Base-by-base conservation (phyloP, 2,797 vertebrate species). In the Chloroceryle inda region DNA sequence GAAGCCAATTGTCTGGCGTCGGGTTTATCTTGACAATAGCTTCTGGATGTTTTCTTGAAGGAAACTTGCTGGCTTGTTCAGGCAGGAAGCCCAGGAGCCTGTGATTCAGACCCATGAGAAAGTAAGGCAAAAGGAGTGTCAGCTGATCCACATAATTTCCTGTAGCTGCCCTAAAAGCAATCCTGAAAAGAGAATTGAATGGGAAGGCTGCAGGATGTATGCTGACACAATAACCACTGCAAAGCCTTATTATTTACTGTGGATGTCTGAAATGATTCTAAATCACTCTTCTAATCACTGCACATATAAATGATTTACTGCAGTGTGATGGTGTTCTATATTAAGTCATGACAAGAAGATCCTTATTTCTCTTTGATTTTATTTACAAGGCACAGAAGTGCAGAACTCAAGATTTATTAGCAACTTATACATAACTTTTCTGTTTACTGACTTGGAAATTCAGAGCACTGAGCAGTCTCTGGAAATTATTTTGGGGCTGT, bases 201-300 rank as follows among this genome's bases (percentile, higher is more conserved):
- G 33, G 80, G 58, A 88, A 75, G 56, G n/a, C 69, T 72, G 37
- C 20, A 72, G 64, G 45, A 93, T 75, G 8, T 61, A 33, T 45
- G 74, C 26, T 24, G 5, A 18, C 18, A n/a, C 45, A 81, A 86
- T 3, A 31, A 69, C 33, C 11, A 18, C 45, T 20, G 42, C 53
- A 85, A 90, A 86, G 11, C n/a, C n/a, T 88, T 58, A 19, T 90
- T 90, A 84, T 81, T 92, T 78, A 93, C 55, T 38, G 69, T 9
- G 16, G 37, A 27, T 50, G 86, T 64, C 37, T 88, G 77, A 75
- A 88, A 35, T n/a, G 5, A 72, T 64, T 55, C 23, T 93, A 90
- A 96, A 94, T 92, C 73, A 90, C 58, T 13, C n/a, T 61, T 92
- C 44, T 61, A 77, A 92, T 84, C 83, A 78, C 42, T 38, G 38